Evolutionary conservation across 2,888 invertebrate genomes (phyloP).

Genomic region (Dynastes grantii): DNA sequence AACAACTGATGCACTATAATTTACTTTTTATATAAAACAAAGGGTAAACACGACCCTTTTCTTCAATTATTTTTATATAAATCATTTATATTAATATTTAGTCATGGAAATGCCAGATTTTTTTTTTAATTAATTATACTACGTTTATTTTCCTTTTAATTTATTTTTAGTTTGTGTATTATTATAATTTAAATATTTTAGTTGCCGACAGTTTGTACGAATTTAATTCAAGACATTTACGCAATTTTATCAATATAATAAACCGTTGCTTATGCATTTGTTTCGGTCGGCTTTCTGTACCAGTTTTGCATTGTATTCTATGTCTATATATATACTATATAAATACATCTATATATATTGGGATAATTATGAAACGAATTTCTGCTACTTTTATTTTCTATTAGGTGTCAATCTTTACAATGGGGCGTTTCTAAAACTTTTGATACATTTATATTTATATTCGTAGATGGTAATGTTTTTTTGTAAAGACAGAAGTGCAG

Average conservation of each 20-base stretch:
- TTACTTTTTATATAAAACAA: constrained; percentile 51
- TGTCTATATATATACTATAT: constrained; percentile 48
- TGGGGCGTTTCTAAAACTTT: constrained; percentile 56
- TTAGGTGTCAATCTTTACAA: constrained; percentile 29
- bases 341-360: constrained; percentile 44
- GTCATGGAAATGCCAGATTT: constrained; percentile 40
- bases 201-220: constrained; percentile 36
- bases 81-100: constrained; percentile 40
- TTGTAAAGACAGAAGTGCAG: constrained; percentile 62
- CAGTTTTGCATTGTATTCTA: constrained; percentile 51
- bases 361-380: constrained; percentile 33
- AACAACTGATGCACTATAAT: constrained; percentile 12
- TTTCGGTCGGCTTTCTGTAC: constrained; percentile 49
- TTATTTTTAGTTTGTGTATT: constrained; percentile 46
- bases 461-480: constrained; percentile 62
- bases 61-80: constrained; percentile 46
- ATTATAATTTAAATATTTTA: constrained; percentile 43
- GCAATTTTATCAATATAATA: constrained; percentile 35
- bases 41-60: background rate
- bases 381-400: constrained; percentile 38
- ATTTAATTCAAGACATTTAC: constrained; percentile 36
- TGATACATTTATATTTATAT: constrained; percentile 61
- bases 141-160: constrained; percentile 42
- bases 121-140: constrained; percentile 46
- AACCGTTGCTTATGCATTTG: constrained; percentile 38